These are phyloP conservation scores for Pristionchus pacificus DNA, from an alignment of 1,140 invertebrate species.

Conservation along the genomic window DNA sequence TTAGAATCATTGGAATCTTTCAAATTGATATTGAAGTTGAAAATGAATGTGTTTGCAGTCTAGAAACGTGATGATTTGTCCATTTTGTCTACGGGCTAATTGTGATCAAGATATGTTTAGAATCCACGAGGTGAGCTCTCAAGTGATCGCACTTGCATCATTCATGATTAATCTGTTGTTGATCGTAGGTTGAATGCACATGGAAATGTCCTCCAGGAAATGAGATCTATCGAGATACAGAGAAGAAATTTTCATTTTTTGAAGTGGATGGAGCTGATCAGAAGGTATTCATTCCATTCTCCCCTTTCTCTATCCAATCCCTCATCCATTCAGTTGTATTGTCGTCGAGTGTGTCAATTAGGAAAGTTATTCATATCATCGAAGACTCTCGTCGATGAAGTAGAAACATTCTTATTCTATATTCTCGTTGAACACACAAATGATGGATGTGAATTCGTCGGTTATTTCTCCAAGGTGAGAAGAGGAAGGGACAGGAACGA, in stretches of 20 bases:
- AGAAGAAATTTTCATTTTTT: slow-evolving; percentile 95
- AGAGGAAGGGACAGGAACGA: background rate
- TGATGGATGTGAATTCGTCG: slow-evolving; percentile 82
- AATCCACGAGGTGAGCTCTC: slow-evolving; percentile 37
- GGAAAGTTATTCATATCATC: slow-evolving; percentile 97
- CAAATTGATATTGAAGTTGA: no score
- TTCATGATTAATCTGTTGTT: slow-evolving; percentile 3
- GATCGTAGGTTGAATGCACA: slow-evolving; percentile 72
- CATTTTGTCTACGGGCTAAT: slow-evolving; percentile 38
- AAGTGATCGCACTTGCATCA: background rate
- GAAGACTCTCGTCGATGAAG: slow-evolving; percentile 97
- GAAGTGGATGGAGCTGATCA: slow-evolving; percentile 92
- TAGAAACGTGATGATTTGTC: slow-evolving; percentile 32
- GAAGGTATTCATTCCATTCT: slow-evolving; percentile 64
- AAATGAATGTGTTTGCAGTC: no score
- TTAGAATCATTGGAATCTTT: no score
- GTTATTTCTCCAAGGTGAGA: slow-evolving; percentile 94
- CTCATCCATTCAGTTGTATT: slow-evolving; percentile 69
- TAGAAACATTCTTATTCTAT: slow-evolving; percentile 97
- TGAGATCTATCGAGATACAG: slow-evolving; percentile 89
- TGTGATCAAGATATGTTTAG: slow-evolving; percentile 24
- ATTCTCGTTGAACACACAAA: slow-evolving; percentile 86
- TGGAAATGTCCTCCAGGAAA: slow-evolving; percentile 93
- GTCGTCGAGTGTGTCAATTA: slow-evolving; percentile 91
- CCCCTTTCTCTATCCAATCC: no score